These are phyloP conservation scores for Eupelmus urozonus DNA, from an alignment of 2,888 invertebrate genomes.

Conservation along the genomic window DNA sequence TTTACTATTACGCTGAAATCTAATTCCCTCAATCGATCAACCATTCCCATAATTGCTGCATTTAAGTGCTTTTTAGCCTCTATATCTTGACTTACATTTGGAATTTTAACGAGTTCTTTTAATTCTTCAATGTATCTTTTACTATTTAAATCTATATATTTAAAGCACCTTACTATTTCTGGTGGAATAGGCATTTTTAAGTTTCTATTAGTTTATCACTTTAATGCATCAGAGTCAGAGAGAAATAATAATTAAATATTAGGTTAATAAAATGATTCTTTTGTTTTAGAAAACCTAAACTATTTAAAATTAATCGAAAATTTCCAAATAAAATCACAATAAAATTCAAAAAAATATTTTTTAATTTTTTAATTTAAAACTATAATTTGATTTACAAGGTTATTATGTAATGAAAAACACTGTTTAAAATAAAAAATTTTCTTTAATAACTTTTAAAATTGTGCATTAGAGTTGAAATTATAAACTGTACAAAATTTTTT, in stretches of 20 bases:
- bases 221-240: too few relatives aligned
- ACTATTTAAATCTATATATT: conserved; percentile 74
- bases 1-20: conserved; percentile 70
- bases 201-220: not conserved
- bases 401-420: conserved; percentile 20
- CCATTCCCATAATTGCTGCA: conserved; percentile 69
- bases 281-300: conserved; percentile 33
- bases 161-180: conserved; percentile 73
- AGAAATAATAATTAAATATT: not conserved
- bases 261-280: conserved; percentile 46
- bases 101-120: conserved; percentile 72
- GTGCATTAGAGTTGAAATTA: conserved; percentile 39
- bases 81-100: conserved; percentile 73
- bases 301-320: not conserved
- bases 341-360: conserved; percentile 19
- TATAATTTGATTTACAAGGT: not conserved
- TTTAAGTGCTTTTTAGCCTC: conserved; percentile 69
- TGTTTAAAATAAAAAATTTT: conserved; percentile 20
- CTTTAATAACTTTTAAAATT: conserved; percentile 28
- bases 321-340: not conserved
- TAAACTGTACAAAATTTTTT: conserved; percentile 40
- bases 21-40: conserved; percentile 74
- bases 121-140: conserved; percentile 71
- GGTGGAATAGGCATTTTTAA: conserved; percentile 71
- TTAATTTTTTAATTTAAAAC: not conserved